phyloP scores from a whole-genome alignment of 2,797 vertebrate genomes.

The Numenius phaeopus region DNA sequence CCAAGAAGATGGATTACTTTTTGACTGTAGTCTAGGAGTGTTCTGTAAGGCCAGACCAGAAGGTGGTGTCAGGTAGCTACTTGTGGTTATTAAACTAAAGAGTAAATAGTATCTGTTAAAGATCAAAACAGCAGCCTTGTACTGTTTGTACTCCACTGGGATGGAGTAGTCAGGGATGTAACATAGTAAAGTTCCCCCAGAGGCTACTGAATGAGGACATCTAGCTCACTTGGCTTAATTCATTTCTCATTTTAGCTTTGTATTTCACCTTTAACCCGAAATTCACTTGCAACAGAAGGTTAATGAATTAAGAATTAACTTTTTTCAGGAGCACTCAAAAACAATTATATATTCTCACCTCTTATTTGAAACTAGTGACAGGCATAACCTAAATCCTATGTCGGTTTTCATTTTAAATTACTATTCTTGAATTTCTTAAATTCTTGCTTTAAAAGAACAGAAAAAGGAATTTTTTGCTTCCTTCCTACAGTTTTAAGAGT shows the following conservation, averaged over 20 bases:
- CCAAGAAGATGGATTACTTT: not conserved
- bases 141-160: not conserved
- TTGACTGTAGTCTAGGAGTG: not conserved
- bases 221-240: not conserved
- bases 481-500: not conserved
- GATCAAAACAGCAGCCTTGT: not conserved
- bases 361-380: not conserved
- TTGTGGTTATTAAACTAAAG: not conserved
- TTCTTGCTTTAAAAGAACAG: not conserved
- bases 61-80: not conserved
- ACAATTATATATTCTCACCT: not conserved
- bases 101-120: not conserved
- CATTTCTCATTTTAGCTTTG: conserved; percentile 39
- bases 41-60: not conserved
- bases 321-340: not conserved
- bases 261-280: conserved; percentile 10
- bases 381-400: not conserved
- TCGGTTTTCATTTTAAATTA: not conserved
- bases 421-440: not conserved
- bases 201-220: conserved; percentile 36
- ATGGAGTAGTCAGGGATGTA: not conserved
- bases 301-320: not conserved
- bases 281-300: not conserved
- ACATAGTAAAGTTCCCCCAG: not conserved
- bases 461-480: not conserved